phyloP scores from a whole-genome alignment of 2,113 vertebrate genomes.

The Cyrtonyx montezumae region DNA sequence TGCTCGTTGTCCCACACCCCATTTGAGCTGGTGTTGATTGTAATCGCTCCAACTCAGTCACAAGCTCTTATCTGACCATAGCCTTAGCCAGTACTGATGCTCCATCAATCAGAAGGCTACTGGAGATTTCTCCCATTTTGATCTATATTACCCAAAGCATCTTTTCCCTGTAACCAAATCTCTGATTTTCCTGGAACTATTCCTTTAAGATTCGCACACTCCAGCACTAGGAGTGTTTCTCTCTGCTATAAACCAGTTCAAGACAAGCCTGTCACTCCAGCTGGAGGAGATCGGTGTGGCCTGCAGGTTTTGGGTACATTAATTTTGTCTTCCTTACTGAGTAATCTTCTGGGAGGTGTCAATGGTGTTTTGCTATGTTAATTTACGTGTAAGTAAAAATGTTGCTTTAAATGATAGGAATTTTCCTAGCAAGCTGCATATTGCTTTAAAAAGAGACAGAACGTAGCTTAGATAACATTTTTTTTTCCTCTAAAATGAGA shows the following conservation, averaged over 20 bases:
- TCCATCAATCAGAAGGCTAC: neutral
- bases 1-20: accelerated
- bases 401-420: conserved; percentile 2
- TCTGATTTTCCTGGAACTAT: neutral
- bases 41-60: neutral
- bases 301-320: conserved; percentile 47
- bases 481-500: neutral
- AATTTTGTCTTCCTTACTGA: conserved; percentile 29
- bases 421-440: neutral
- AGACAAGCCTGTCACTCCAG: conserved; percentile 56
- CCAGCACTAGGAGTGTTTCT: neutral
- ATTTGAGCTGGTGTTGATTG: neutral
- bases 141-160: neutral
- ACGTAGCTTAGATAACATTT: neutral
- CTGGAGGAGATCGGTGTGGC: conserved; percentile 39
- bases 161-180: neutral
- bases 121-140: neutral
- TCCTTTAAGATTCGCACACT: conserved; percentile 26
- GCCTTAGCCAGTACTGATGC: neutral
- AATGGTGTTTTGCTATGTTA: conserved; percentile 24
- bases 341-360: conserved; percentile 30
- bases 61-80: neutral
- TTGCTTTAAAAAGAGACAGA: conserved; percentile 22
- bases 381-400: conserved; percentile 22
- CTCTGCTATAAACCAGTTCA: conserved; percentile 20